Evolutionary conservation across 1,140 invertebrate genomes (phyloP), one percentile per base, ranked within the genome.

Genomic region (Dendroctonus ponderosae): DNA sequence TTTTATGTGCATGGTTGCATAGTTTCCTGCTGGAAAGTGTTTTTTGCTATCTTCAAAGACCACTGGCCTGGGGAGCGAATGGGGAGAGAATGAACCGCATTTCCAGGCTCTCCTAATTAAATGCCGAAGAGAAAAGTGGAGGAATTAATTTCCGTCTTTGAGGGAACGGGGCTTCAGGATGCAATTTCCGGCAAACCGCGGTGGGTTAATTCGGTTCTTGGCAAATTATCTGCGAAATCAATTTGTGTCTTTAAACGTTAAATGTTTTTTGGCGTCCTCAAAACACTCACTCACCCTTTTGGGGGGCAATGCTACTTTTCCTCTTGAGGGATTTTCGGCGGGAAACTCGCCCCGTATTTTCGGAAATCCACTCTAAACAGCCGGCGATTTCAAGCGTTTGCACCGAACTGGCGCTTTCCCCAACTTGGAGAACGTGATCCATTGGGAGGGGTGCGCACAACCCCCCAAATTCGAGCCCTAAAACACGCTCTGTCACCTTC

Each of bases 111-210:
- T 26, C 11, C n/a, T n/a, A 40, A 56, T 56, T 56, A 56, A 56
- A 56, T 39, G 26, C 53, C 53, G 11, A 56, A 15, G 37, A 37
- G 39, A 56, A n/a, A 40, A 40, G 37, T 8, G n/a, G 15, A 56
- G 53, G 39, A 56, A 56, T 6, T 38, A 56, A 56, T 56, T 56
- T 52, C 26, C 26, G 53, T 56, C 53, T 56, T 56, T 11, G 39
- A 40, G 53, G 41, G 26, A 39, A 41, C 53, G 53, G 26, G 26
- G 53, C 41, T 56, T 56, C 39, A 11, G 38, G 39, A 11, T 39
- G 53, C 39, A 56, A 56, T 56, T 56, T 56, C 53, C 53, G 26
- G 53, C 37, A 56, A 56, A 56, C 37, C 44, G 1, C 44, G 44
- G 44, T 46, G 2, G 44, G 44, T 11, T 46, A 11, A 46, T 11